phyloP scores from a whole-genome alignment of 1,140 invertebrate species.

The Pygmarrhopalites habei region DNA sequence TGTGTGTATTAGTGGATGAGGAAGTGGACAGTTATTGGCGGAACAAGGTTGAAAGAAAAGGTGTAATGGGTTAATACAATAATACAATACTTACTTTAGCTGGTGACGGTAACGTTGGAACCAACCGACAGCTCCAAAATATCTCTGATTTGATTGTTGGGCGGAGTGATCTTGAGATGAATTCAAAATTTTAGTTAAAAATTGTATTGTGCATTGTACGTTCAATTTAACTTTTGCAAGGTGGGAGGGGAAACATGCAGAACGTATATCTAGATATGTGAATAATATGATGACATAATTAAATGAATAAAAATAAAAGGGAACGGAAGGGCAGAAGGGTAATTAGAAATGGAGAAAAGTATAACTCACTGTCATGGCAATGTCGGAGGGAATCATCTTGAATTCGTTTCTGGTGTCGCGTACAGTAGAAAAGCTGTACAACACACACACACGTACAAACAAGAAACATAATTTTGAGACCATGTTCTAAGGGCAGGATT shows the following conservation, averaged over 20 bases:
- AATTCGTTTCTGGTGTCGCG: slow-evolving; percentile 13
- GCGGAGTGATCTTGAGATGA: not conserved
- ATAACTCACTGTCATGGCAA: slow-evolving; percentile 12
- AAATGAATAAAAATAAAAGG: too few relatives aligned
- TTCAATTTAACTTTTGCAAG: not conserved
- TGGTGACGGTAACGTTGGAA: slow-evolving; percentile 9
- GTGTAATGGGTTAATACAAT: too few relatives aligned
- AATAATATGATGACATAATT: too few relatives aligned
- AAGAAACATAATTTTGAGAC: not conserved
- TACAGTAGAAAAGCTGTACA: slow-evolving; percentile 15
- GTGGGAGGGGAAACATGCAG: too few relatives aligned
- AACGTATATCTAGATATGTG: too few relatives aligned
- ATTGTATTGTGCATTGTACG: too few relatives aligned
- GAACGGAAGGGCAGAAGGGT: too few relatives aligned
- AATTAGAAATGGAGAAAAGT: not conserved
- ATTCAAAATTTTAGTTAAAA: too few relatives aligned
- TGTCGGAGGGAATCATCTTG: slow-evolving; percentile 10
- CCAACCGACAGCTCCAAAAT: slow-evolving; percentile 12
- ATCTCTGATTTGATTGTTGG: not conserved
- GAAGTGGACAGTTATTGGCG: too few relatives aligned
- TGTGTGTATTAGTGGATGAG: too few relatives aligned
- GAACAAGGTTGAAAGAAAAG: too few relatives aligned
- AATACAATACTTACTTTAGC: slow-evolving; percentile 10
- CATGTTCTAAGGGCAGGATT: not conserved
- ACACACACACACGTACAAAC: not conserved